Evolutionary conservation across 2,113 vertebrate species (phyloP).

Genomic region (Fulica atra): DNA sequence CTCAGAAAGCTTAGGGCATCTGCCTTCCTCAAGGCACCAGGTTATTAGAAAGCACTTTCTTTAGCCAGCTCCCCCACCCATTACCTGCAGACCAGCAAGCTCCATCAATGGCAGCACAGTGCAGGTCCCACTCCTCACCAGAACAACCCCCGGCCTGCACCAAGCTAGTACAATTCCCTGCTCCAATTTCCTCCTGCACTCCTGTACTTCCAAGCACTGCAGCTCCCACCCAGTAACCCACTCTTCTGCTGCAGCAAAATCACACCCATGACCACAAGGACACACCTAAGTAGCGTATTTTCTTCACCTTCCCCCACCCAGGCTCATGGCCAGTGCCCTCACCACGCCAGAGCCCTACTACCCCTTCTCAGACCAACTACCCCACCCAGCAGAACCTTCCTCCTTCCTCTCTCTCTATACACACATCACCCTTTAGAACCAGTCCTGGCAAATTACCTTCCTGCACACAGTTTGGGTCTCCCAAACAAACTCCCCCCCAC

Average conservation of each 20-base stretch:
- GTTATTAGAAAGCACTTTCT: not conserved
- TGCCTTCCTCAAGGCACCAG: not conserved
- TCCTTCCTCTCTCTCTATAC: not conserved
- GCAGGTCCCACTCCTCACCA: not conserved
- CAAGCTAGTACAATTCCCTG: not conserved
- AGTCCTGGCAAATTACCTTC: not conserved
- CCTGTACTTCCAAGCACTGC: fast-evolving
- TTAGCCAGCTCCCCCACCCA: not conserved
- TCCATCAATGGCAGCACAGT: fast-evolving
- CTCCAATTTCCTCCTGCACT: not conserved
- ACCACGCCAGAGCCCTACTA: fast-evolving
- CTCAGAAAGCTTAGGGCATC: not conserved
- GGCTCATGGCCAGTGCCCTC: not conserved
- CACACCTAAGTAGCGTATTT: not conserved
- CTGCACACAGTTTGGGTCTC: fast-evolving
- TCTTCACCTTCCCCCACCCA: not conserved
- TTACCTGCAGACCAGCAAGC: not conserved
- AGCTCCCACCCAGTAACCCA: not conserved
- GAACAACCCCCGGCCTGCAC: fast-evolving
- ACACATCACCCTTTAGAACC: not conserved
- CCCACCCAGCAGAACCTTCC: not conserved
- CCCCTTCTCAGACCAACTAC: not conserved
- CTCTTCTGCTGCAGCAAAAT: not conserved
- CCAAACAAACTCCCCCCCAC: not conserved
- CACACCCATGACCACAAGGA: not conserved